Base-by-base conservation (phyloP, 2,888 invertebrate genomes). In the Scaptomyza flava region DNA sequence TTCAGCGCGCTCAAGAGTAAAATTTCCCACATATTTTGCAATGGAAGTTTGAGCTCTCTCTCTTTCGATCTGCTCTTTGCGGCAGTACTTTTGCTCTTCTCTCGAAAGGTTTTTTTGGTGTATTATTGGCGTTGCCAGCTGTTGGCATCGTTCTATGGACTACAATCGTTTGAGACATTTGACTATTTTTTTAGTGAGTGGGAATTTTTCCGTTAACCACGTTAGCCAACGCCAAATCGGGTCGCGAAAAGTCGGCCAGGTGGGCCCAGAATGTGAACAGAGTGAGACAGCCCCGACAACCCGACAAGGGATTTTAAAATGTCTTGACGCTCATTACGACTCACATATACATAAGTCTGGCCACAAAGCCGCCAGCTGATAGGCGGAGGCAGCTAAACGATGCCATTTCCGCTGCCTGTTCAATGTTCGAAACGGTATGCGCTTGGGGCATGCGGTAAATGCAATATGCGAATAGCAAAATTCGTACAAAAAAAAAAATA, bases 1-100 rank as follows among this genome's bases (percentile, higher is more conserved):
- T 79, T 82, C 86, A 82, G 82, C 81, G 30, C 42, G 30, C n/a
- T 7, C 4, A 38, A 79, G 85, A 81, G 83, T 20, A 64, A 75
- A 81, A 75, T 72, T 75, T 84, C 87, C 63, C 6, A 2, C 5
- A 41, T 1, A 6, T 14, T 48, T 7, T 30, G 0, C 41, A 53
- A 27, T 75, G 81, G 75, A 81, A 70, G 5, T 58, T 61, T 54
- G 57, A 33, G 27, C 9, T 1, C 12, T 58, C 33, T 45, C 43
- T 38, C 20, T 30, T 7, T 9, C 17, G 5, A n/a, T 30, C 27
- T 27, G 23, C 27, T 20, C 11, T 6, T 2, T 11, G n/a, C 11
- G n/a, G 23, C 8, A 68, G 78, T 59, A 75, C 52, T 51, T 82
- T 78, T 76, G 7, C 81, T 82, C 85, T 77, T 74, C 8, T 6